Base-by-base conservation (phyloP, 2,797 vertebrate species). In the Rhinoraja longicauda region DNA sequence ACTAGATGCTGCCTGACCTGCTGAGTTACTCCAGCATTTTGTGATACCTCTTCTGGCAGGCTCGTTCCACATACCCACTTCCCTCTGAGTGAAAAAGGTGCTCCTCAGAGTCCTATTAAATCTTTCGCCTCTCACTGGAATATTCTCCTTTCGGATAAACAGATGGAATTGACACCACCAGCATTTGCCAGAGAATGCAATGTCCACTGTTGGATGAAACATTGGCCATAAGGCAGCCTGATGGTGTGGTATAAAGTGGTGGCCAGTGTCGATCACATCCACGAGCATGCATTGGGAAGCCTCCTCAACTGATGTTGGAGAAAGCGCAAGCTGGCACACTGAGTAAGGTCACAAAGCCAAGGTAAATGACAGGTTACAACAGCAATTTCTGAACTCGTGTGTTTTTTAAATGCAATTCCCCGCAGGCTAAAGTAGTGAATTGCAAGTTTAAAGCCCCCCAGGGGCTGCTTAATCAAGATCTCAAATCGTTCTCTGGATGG, bases 391-490 rank as follows among this genome's bases (percentile, higher is more conserved):
- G 39, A 26, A 15, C 90, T 53, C 53, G 72, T 73, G 45, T 26
- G 1, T 57, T 75, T 92, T 92, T 92, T 92, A 53, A 92, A 75
- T 26, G 57, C 90, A 92, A 75, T 92, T 92, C 90, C 70, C 90
- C 10, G 26, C 72, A 57, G 90, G 39, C 36, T 10, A 26, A 92
- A 57, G 70, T 26, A 75, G 90, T 75, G 90, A 92, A 92, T 75
- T 91, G 36, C 39, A 92, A 29, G 72, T 75, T 92, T 75, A 92
- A 92, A 57, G 70, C 45, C 36, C 90, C 24, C 70, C 45, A 75
- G 90, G n/a, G 90, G 45, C 64, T 75, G 57, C 39, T 92, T 92
- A 92, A 92, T 92, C 39, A 70, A 39, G 90, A 92, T 92, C 53
- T 75, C 90, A 92, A 92, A 75, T 92, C 26, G 45, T 73, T 92